phyloP scores from a whole-genome alignment of 2,113 vertebrate genomes.

The Syngnathus floridae region DNA sequence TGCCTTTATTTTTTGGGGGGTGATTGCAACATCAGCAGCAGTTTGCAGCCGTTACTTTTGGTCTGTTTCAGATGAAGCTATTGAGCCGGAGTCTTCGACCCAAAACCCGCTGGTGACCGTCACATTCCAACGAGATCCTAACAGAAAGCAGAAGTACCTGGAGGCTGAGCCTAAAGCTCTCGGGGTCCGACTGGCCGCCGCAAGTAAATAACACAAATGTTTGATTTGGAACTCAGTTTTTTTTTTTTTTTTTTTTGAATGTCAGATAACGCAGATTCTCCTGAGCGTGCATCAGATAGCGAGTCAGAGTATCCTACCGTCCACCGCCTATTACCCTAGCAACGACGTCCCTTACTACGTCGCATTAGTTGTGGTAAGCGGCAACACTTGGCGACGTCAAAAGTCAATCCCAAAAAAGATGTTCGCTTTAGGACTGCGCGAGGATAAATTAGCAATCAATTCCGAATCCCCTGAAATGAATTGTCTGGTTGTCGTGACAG shows the following conservation, averaged over 20 bases:
- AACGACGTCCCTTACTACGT: neutral
- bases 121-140: constrained; percentile 1
- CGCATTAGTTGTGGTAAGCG: constrained; percentile 50
- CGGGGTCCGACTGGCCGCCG: constrained; percentile 44
- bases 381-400: too few species aligned
- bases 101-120: constrained; percentile 6
- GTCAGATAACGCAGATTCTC: constrained; percentile 63
- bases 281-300: constrained; percentile 45
- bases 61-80: neutral
- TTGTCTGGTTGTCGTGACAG: constrained; percentile 31
- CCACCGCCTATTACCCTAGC: neutral
- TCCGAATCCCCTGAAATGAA: too few species aligned
- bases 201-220: too few species aligned
- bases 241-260: too few species aligned
- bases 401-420: too few species aligned
- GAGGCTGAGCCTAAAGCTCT: constrained; percentile 69
- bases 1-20: neutral
- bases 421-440: too few species aligned
- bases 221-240: too few species aligned
- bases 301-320: neutral
- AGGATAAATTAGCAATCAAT: too few species aligned
- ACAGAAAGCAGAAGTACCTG: constrained; percentile 57
- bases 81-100: neutral
- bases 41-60: neutral
- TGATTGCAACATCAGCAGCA: neutral